Conservation (phyloP, 2,113 vertebrate genomes). For the Zosterops pallidus region DNA sequence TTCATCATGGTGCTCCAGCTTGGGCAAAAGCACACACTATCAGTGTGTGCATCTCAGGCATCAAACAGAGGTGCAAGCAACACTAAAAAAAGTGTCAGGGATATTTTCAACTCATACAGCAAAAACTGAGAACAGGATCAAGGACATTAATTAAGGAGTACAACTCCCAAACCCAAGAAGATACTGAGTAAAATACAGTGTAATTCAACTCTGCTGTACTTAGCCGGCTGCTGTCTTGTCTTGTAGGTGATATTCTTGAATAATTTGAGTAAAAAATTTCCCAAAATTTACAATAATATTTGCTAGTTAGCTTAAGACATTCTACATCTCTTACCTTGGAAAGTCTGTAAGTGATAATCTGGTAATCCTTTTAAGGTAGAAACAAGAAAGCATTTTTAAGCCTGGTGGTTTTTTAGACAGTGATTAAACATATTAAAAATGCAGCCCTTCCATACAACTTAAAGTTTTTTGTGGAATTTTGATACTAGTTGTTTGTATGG, state of each 20-base stretch:
- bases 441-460: not conserved
- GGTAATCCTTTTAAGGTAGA: not conserved
- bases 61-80: not conserved
- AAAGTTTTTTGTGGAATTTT: not conserved
- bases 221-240: not conserved
- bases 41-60: not conserved
- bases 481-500: rapidly evolving
- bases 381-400: not conserved
- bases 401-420: not conserved
- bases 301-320: not conserved
- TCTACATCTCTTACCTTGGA: not conserved
- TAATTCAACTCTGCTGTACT: not conserved
- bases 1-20: not conserved
- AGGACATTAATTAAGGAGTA: not conserved
- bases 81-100: not conserved
- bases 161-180: not conserved
- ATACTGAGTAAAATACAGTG: not conserved
- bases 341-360: not conserved
- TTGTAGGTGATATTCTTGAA: not conserved
- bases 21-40: not conserved
- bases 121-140: not conserved
- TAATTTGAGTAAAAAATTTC: not conserved
- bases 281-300: not conserved
- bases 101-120: not conserved
- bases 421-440: not conserved